Percentiles rank a stretch among this genome's conserved stretches.
phyloP scores from a whole-genome alignment of 1,140 invertebrate genomes.

The Orchestia grillus region DNA sequence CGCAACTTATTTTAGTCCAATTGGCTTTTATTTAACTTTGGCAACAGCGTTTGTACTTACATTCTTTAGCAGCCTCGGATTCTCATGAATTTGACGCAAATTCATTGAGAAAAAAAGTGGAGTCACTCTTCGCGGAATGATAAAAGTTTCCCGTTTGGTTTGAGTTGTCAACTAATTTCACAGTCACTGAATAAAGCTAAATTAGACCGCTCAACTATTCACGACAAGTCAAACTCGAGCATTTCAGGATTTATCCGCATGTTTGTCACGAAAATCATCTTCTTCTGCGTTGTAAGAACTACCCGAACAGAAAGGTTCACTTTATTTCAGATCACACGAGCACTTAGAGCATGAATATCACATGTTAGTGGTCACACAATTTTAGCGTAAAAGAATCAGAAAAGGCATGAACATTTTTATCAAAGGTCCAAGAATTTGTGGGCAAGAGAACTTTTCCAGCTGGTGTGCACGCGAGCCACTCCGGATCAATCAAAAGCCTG shows the following conservation, averaged over 20 bases:
- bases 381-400: not conserved
- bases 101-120: not conserved
- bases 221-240: not conserved
- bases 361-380: not conserved
- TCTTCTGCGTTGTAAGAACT: not conserved
- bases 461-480: not conserved
- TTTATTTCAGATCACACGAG: not conserved
- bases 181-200: not conserved
- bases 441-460: not conserved
- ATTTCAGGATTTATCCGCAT: not conserved
- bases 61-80: not conserved
- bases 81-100: not conserved
- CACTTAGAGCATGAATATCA: not conserved
- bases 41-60: not conserved
- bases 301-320: not conserved
- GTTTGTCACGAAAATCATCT: not conserved
- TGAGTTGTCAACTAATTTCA: not conserved
- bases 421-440: constrained; percentile 1
- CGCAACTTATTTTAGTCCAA: no score
- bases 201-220: not conserved
- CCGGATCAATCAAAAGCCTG: constrained; percentile 24
- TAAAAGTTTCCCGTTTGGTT: not conserved
- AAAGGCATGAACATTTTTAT: not conserved
- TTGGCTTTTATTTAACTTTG: not conserved
- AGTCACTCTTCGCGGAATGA: not conserved